A percentile compares a stretch with the other conserved stretches of the same genome.
These are phyloP conservation scores for Megaceryle maxima DNA, from an alignment of 2,113 vertebrate species.

Conservation along the genomic window DNA sequence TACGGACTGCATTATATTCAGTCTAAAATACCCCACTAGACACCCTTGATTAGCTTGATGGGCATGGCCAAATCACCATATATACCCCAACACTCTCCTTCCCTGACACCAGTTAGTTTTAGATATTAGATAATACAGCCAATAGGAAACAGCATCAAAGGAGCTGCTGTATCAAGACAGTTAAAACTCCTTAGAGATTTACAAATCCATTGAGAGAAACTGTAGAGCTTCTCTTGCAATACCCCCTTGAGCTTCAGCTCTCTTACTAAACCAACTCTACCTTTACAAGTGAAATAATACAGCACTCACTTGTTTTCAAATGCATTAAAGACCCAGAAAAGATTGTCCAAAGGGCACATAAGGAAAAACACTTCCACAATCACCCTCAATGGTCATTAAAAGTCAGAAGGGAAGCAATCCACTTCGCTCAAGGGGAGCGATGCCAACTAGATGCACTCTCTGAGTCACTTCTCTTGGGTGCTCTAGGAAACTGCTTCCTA, in stretches of 20 bases:
- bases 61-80: background rate
- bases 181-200: background rate
- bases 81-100: background rate
- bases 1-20: background rate
- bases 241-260: background rate
- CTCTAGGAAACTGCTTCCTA: background rate
- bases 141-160: background rate
- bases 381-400: background rate
- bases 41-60: background rate
- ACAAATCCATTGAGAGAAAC: background rate
- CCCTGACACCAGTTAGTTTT: background rate
- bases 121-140: background rate
- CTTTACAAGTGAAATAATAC: conserved; percentile 3
- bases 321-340: conserved; percentile 2
- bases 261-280: background rate
- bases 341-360: background rate
- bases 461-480: background rate
- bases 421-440: background rate
- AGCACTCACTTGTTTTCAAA: background rate
- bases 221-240: background rate
- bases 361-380: background rate
- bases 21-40: background rate
- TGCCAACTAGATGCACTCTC: background rate
- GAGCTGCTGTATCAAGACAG: background rate
- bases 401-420: background rate